These are phyloP conservation scores for Pterobdella sp. DNA, from an alignment of 2,888 invertebrate genomes.

Conservation along the genomic window DNA sequence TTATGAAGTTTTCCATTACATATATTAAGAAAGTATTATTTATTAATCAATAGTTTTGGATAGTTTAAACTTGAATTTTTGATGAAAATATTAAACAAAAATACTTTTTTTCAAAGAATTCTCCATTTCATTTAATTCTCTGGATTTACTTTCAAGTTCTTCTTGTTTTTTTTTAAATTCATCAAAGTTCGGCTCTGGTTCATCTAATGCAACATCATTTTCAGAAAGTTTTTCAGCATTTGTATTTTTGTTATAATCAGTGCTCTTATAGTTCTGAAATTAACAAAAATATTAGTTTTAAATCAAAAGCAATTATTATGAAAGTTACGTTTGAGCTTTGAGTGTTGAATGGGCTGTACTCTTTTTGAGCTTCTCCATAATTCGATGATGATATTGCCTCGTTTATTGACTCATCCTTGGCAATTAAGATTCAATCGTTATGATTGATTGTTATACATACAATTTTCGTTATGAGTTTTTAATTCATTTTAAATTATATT, in stretches of 20 bases:
- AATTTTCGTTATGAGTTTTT: not conserved
- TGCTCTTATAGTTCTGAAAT: slow-evolving; percentile 8
- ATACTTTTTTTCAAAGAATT: not conserved
- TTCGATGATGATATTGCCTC: not conserved
- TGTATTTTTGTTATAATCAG: not conserved
- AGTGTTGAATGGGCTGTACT: not conserved
- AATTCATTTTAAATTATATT: no score
- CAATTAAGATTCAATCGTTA: not conserved
- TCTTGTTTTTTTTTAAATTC: slow-evolving; percentile 23
- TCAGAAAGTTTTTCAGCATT: not conserved
- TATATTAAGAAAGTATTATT: not conserved
- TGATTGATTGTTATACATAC: not conserved
- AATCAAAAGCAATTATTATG: no score
- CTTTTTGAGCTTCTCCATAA: not conserved
- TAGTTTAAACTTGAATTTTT: not conserved
- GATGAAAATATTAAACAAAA: not conserved
- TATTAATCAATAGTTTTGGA: not conserved
- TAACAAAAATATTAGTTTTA: no score
- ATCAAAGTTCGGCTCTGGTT: not conserved
- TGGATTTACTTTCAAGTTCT: slow-evolving; percentile 12
- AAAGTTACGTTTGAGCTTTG: not conserved
- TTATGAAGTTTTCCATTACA: not conserved
- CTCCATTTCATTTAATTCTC: slow-evolving; percentile 12
- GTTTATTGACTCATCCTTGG: not conserved
- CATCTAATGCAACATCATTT: not conserved